phyloP scores from a whole-genome alignment of 2,113 vertebrate species.

The Channa maculata region DNA sequence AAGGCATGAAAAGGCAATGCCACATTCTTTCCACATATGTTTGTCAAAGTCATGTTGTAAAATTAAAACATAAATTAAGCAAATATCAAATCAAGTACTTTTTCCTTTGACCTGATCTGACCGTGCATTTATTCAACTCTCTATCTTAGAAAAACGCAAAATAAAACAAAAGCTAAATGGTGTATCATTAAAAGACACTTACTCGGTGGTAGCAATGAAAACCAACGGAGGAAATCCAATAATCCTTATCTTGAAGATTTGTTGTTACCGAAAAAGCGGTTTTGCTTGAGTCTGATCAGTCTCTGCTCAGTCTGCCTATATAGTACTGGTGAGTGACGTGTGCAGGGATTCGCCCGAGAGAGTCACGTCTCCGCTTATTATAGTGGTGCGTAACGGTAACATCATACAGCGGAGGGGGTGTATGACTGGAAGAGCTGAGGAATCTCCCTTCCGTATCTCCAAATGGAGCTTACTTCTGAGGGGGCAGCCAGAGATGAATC shows the following conservation, averaged over 20 bases:
- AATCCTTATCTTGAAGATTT: constrained; percentile 56
- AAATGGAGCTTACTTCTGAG: constrained; percentile 68
- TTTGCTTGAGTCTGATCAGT: constrained; percentile 62
- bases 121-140: not conserved
- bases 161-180: constrained; percentile 12
- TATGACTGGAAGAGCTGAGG: constrained; percentile 77
- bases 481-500: constrained; percentile 61
- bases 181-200: constrained; percentile 46
- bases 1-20: not conserved
- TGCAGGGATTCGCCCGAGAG: constrained; percentile 81
- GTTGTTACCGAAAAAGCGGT: constrained; percentile 20
- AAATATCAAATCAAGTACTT: not conserved
- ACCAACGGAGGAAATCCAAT: constrained; percentile 59
- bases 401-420: constrained; percentile 67
- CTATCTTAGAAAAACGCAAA: not conserved
- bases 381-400: constrained; percentile 79
- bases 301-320: constrained; percentile 77
- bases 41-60: not conserved
- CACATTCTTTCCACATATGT: not conserved
- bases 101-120: not conserved
- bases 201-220: constrained; percentile 59
- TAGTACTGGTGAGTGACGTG: constrained; percentile 78
- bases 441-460: constrained; percentile 80
- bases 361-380: constrained; percentile 75
- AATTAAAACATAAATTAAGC: not conserved